A percentile compares a stretch with the other conserved stretches of the same genome.
These are phyloP conservation scores for Criorhina ranunculi DNA, from an alignment of 2,888 invertebrate genomes.

Conservation along the genomic window DNA sequence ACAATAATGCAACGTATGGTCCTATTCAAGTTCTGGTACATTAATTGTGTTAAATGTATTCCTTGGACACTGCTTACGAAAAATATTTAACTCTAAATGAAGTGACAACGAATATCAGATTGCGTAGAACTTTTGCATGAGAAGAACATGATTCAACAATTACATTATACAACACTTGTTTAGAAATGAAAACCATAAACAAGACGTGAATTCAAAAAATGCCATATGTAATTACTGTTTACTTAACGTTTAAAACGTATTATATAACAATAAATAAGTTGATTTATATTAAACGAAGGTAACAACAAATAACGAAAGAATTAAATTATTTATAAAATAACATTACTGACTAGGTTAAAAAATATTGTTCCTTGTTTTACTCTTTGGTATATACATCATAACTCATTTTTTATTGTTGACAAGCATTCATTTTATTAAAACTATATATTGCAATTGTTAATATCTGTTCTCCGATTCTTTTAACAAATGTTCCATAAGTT, in stretches of 20 bases:
- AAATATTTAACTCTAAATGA: too few species aligned
- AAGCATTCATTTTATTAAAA: neutral
- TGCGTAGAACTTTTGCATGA: too few species aligned
- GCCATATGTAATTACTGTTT: neutral
- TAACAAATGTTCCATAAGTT: too few species aligned
- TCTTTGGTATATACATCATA: constrained; percentile 46
- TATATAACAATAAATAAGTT: constrained; percentile 24
- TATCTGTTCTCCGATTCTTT: too few species aligned
- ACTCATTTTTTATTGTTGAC: constrained; percentile 14
- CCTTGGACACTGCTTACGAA: too few species aligned
- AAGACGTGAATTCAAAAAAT: neutral
- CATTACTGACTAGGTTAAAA: constrained; percentile 67
- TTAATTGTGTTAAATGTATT: too few species aligned
- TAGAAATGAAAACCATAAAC: neutral
- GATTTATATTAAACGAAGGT: constrained; percentile 18
- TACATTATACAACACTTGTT: neutral
- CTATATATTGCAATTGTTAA: too few species aligned
- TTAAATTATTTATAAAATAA: constrained; percentile 69
- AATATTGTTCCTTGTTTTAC: constrained; percentile 40
- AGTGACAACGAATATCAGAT: too few species aligned
- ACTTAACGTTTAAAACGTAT: neutral
- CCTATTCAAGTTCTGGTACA: too few species aligned
- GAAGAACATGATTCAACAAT: neutral
- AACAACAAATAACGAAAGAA: constrained; percentile 49
- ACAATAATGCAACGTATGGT: too few species aligned